These are phyloP conservation scores for Acrobasis suavella DNA, from an alignment of 2,888 invertebrate genomes.

Conservation along the genomic window DNA sequence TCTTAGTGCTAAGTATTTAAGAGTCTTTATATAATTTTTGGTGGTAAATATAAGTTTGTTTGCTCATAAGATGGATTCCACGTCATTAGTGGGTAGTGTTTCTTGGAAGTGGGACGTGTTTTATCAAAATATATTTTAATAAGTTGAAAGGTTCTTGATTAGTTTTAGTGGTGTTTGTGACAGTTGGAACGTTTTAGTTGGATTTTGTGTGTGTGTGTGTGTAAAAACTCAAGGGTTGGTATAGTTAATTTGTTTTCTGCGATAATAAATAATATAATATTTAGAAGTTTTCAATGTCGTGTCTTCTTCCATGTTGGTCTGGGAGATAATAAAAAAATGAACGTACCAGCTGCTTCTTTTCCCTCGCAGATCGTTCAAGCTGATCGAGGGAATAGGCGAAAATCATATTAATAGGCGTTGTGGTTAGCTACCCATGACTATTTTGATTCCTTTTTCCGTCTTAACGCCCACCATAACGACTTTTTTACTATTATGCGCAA, in stretches of 20 bases:
- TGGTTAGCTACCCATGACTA: no score
- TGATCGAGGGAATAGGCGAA: no score
- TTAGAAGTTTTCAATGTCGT: no score
- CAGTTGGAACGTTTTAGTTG: background rate
- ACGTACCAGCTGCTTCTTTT: no score
- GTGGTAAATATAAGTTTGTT: slow-evolving; percentile 12
- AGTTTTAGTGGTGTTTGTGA: slow-evolving; percentile 5
- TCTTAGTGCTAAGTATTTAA: slow-evolving; percentile 4
- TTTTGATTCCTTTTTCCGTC: no score
- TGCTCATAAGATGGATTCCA: slow-evolving; percentile 6
- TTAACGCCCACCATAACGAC: no score
- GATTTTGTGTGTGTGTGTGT: slow-evolving; percentile 5
- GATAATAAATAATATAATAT: no score
- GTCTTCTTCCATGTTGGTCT: no score
- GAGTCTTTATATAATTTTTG: background rate
- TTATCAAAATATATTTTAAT: slow-evolving; percentile 9
- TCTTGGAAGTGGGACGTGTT: slow-evolving; percentile 10
- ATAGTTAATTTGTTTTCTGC: background rate
- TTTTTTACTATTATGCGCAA: no score
- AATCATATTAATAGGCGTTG: no score
- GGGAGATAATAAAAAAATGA: no score
- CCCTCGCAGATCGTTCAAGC: no score
- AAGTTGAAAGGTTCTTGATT: slow-evolving; percentile 9
- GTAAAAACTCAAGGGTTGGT: background rate
- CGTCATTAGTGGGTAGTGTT: slow-evolving; percentile 17